These are phyloP conservation scores for Parascotia fuliginaria DNA, from an alignment of 2,888 invertebrate genomes.

Conservation along the genomic window DNA sequence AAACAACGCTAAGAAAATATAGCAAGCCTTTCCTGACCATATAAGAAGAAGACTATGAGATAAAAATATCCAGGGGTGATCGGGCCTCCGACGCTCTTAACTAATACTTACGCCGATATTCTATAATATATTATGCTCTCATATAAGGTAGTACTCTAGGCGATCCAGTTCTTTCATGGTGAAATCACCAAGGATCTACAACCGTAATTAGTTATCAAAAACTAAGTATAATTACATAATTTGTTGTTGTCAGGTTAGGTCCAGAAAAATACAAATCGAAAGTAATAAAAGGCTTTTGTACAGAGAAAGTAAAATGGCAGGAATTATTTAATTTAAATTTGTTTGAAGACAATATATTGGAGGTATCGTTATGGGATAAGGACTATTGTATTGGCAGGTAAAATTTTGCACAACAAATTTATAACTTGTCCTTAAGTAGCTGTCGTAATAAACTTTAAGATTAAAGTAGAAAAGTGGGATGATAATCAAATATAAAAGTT, in stretches of 20 bases:
- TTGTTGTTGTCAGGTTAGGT: slow-evolving; percentile 88
- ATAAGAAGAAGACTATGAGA: too few species aligned
- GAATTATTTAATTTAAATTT: slow-evolving; percentile 98
- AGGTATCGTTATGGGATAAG: slow-evolving; percentile 94
- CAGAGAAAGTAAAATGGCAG: slow-evolving; percentile 90
- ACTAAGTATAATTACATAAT: too few species aligned
- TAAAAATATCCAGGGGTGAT: too few species aligned
- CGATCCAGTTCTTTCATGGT: too few species aligned
- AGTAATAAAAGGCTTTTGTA: slow-evolving; percentile 86
- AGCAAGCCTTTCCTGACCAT: too few species aligned
- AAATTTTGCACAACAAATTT: not conserved
- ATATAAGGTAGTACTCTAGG: too few species aligned
- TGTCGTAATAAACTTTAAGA: not conserved
- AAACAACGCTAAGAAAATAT: too few species aligned
- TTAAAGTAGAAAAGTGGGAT: not conserved
- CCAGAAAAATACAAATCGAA: slow-evolving; percentile 98
- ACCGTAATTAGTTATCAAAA: too few species aligned
- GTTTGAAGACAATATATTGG: slow-evolving; percentile 94
- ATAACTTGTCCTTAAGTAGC: not conserved
- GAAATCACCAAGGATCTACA: too few species aligned
- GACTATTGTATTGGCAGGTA: slow-evolving; percentile 87
- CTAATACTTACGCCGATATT: too few species aligned
- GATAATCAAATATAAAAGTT: not conserved
- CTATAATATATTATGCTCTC: too few species aligned
- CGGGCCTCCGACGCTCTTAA: too few species aligned